phyloP scores from a whole-genome alignment of 1,140 invertebrate genomes.

The Euura lappo region DNA sequence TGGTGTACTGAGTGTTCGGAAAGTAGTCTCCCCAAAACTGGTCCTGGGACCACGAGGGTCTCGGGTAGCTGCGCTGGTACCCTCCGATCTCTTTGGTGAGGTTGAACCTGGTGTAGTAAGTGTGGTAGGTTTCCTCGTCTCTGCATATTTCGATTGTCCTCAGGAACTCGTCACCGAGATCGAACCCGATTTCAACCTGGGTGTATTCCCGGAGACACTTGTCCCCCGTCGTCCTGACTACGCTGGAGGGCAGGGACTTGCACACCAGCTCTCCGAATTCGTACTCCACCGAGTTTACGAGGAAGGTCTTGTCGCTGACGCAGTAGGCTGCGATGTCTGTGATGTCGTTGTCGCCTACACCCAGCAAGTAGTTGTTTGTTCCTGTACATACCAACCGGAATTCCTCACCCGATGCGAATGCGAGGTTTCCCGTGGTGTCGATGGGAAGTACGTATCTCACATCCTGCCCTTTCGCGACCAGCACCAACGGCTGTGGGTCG shows the following conservation, averaged over 20 bases:
- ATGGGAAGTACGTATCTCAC: background rate
- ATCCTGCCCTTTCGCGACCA: conserved; percentile 18
- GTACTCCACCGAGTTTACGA: conserved; percentile 12
- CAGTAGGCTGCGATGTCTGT: conserved; percentile 27
- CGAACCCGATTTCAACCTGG: conserved; percentile 39
- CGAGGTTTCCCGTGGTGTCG: conserved; percentile 9
- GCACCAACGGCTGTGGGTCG: conserved; percentile 40
- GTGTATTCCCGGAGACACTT: background rate
- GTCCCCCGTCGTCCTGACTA: background rate
- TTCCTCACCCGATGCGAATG: conserved; percentile 14
- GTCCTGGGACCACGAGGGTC: conserved; percentile 39
- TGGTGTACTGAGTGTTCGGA: conserved; percentile 39
- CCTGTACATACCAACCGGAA: conserved; percentile 41
- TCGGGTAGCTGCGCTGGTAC: conserved; percentile 41
- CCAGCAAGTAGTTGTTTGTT: conserved; percentile 31
- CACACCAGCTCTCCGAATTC: background rate
- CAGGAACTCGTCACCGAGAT: conserved; percentile 36
- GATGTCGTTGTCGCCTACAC: background rate
- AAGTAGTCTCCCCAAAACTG: conserved; percentile 38
- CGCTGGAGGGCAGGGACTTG: background rate
- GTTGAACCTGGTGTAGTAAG: conserved; percentile 52
- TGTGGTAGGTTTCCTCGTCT: conserved; percentile 48
- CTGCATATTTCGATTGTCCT: conserved; percentile 55
- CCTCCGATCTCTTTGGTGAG: conserved; percentile 38
- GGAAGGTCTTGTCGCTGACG: conserved; percentile 29